Conservation (phyloP, 92 coral and sea anemone genomes). For the Anthopleura xanthogrammica region DNA sequence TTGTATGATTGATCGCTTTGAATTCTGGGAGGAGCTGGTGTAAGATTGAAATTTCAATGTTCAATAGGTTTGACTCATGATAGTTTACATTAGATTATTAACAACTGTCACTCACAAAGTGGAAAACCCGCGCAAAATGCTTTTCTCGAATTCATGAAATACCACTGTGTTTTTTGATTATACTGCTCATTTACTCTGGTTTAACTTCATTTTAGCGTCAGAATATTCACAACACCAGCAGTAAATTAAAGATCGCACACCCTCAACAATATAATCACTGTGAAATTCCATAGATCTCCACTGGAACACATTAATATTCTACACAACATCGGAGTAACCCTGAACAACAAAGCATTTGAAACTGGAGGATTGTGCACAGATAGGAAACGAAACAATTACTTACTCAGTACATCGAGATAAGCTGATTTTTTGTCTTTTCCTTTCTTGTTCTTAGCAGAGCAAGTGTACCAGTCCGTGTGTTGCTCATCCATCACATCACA, state of each 20-base stretch:
- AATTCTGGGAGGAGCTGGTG: slow-evolving; percentile 29
- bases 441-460: slow-evolving; percentile 27
- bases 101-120: no score
- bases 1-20: not conserved
- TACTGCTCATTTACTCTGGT: no score
- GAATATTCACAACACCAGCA: no score
- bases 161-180: not conserved
- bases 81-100: no score
- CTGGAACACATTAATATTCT: no score
- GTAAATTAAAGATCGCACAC: no score
- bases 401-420: slow-evolving; percentile 29
- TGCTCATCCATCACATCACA: slow-evolving; percentile 15
- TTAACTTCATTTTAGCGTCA: no score
- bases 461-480: slow-evolving; percentile 27
- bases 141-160: not conserved
- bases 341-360: not conserved
- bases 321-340: not conserved
- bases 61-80: no score
- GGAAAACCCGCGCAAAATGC: no score
- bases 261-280: no score
- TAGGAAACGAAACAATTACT: not conserved
- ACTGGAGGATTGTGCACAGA: not conserved
- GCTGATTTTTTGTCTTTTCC: slow-evolving; percentile 21
- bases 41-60: no score
- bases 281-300: no score